Conservation (phyloP, 2,888 invertebrate species). For the Agrochola litura region DNA sequence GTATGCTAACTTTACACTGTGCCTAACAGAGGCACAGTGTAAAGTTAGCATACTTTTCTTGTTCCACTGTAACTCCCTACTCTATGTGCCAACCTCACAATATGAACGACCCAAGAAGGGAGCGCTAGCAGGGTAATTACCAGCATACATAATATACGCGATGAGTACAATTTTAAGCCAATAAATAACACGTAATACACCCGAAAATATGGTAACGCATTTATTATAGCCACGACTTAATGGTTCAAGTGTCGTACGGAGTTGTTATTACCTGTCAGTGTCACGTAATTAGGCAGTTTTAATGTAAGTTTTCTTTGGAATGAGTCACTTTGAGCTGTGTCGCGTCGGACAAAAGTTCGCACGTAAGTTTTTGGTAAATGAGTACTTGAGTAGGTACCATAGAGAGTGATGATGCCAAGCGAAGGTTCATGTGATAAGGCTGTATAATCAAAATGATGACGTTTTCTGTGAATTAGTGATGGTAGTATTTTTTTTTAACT, state of each 20-base stretch:
- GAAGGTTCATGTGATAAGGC: background rate
- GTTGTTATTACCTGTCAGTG: conserved; percentile 55
- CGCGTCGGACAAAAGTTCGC: background rate
- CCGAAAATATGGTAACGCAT: conserved; percentile 87
- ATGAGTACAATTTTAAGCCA: conserved; percentile 89
- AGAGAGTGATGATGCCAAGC: background rate
- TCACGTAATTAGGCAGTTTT: conserved; percentile 30
- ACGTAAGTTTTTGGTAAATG: background rate
- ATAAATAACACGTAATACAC: conserved; percentile 87
- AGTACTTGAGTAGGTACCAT: background rate
- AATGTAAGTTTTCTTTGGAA: background rate
- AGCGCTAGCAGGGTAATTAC: conserved; percentile 81
- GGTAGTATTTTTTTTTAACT: too few species aligned
- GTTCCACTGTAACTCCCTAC: background rate
- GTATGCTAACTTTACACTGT: background rate
- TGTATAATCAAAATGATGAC: background rate
- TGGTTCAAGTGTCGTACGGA: conserved; percentile 66
- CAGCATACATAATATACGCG: conserved; percentile 87
- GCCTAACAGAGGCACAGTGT: background rate
- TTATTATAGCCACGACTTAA: conserved; percentile 80
- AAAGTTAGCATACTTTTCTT: background rate
- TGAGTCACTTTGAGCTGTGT: background rate
- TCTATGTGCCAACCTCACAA: conserved; percentile 51
- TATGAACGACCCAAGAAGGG: conserved; percentile 68
- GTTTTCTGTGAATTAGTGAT: background rate